Base-by-base conservation (phyloP, 2,797 vertebrate species). In the Acipenser ruthenus region DNA sequence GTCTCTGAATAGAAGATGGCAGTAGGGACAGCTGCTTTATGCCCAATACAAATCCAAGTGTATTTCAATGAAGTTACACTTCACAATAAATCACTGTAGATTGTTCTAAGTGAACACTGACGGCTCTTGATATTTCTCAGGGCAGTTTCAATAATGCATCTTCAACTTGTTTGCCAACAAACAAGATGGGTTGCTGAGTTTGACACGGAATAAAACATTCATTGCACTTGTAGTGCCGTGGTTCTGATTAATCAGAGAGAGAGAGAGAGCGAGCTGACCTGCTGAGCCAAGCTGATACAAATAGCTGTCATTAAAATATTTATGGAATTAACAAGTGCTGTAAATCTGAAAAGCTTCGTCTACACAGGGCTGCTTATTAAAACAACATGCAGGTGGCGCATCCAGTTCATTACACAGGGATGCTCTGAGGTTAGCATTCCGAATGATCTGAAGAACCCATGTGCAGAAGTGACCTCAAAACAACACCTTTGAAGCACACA, bases 241-340 rank as follows among this genome's bases (percentile, higher is more conserved):
- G 69, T 74, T 73, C 74, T 71, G 70, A 75, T 75, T 62, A 71
- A 74, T 74, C 65, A 77, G 75, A 72, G 74, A 37, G 37, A 37
- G 37, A 75, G 73, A 56, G n/a, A 37, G 23, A 72, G 73, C 23
- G 23, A 56, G n/a, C 15, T 51, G 72, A 77, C 80, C 74, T 79
- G 78, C 75, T 65, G 73, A 77, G 73, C 70, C 71, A 69, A 72
- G 68, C 51, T 78, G 74, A 79, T 78, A 75, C 74, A 79, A 80
- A 80, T 7, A 83, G 72, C 71, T 83, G 72, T 69, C 68, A 80
- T 86, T 83, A 80, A 76, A 70, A 80, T 74, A 82, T 0, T 47
- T 77, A 77, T 77, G 68, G 75, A 68, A 79, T 80, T 71, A 72
- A 11, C 13, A 58, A 37, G 37, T 37, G 37, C 37, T 37, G 3